Conservation (phyloP, 2,113 vertebrate species). For the Tenebrosternarchus preto region DNA sequence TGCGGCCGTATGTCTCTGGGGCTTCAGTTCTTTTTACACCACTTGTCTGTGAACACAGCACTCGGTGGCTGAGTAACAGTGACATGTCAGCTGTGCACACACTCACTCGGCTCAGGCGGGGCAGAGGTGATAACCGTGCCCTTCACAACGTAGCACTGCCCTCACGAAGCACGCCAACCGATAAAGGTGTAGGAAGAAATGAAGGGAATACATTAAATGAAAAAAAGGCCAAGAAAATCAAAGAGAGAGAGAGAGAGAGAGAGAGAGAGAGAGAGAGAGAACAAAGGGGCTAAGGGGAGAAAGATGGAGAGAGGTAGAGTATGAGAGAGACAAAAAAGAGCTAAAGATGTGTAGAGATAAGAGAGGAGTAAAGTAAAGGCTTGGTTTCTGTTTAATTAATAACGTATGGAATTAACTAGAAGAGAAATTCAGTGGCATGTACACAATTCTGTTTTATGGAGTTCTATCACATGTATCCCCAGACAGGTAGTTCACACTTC, state of each 20-base stretch:
- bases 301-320: conserved; percentile 9
- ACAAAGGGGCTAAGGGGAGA: background rate
- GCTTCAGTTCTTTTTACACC: too few species aligned
- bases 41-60: background rate
- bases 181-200: conserved; percentile 12
- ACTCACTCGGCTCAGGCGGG: background rate
- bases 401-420: conserved; percentile 10
- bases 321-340: background rate
- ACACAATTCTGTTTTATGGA: background rate
- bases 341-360: conserved; percentile 15
- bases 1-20: background rate
- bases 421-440: conserved; percentile 4
- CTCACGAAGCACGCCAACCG: background rate
- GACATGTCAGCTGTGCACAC: background rate
- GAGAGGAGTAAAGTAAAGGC: conserved; percentile 9
- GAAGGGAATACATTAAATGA: conserved; percentile 38
- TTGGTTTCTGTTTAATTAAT: conserved; percentile 22
- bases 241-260: conserved; percentile 34
- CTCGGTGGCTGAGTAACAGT: too few species aligned
- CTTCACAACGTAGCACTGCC: background rate
- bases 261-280: conserved; percentile 40
- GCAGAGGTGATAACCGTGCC: background rate
- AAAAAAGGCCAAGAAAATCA: conserved; percentile 21
- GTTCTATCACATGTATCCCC: background rate
- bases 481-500: background rate